These are phyloP conservation scores for Trachelus troglodyta DNA, from an alignment of 2,888 invertebrate species.

Conservation along the genomic window DNA sequence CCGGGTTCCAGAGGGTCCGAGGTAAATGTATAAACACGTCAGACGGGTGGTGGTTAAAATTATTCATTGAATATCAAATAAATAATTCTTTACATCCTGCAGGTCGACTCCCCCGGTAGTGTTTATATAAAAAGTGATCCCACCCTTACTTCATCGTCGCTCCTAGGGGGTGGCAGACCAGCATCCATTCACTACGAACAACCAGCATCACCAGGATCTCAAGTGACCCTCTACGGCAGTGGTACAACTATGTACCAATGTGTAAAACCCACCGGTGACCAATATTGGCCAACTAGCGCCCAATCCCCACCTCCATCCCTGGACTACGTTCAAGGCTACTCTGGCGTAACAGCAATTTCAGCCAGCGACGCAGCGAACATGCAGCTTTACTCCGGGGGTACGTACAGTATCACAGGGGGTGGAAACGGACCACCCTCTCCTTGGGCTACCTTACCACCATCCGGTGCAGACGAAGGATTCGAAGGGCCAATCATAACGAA, in stretches of 20 bases:
- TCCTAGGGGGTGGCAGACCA: constrained; percentile 65
- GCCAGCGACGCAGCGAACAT: constrained; percentile 51
- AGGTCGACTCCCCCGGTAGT: constrained; percentile 67
- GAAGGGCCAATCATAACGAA: constrained; percentile 65
- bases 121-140: constrained; percentile 76
- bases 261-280: constrained; percentile 66
- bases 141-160: constrained; percentile 74
- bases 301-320: constrained; percentile 43
- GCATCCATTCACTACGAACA: constrained; percentile 71
- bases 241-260: constrained; percentile 70
- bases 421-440: constrained; percentile 68
- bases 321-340: constrained; percentile 58
- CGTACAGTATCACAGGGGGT: constrained; percentile 61
- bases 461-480: constrained; percentile 68
- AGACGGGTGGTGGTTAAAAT: neutral
- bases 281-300: constrained; percentile 44
- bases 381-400: constrained; percentile 50
- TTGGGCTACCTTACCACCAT: constrained; percentile 66
- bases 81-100: neutral
- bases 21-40: constrained; percentile 37
- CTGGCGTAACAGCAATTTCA: constrained; percentile 51
- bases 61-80: neutral
- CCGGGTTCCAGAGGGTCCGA: constrained; percentile 47
- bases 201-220: constrained; percentile 70
- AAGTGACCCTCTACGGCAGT: constrained; percentile 72